phyloP scores from a whole-genome alignment of 2,113 vertebrate species.

The Ranitomeya imitator region DNA sequence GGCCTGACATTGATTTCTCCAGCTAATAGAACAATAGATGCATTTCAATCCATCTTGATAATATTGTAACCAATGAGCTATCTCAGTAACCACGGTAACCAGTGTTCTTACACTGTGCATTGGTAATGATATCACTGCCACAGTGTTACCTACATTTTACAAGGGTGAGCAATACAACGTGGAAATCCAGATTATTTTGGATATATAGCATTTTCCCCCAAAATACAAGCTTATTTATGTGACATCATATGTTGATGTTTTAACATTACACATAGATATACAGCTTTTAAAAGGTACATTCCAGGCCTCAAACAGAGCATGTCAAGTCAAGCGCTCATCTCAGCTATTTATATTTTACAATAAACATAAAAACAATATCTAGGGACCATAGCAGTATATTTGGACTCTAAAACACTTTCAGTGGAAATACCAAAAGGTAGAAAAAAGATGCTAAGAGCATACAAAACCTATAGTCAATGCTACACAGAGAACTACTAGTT shows the following conservation, averaged over 20 bases:
- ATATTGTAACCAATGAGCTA: constrained; percentile 48
- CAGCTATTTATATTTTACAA: not conserved
- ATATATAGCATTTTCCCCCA: not conserved
- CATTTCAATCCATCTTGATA: constrained; percentile 50
- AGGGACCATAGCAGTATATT: not conserved
- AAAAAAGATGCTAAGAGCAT: not conserved
- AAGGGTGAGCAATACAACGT: constrained; percentile 11
- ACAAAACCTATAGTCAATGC: not conserved
- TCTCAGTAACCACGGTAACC: constrained; percentile 52
- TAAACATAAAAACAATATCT: not conserved
- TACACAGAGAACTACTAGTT: not conserved
- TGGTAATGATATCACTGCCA: constrained; percentile 42
- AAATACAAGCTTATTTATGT: not conserved
- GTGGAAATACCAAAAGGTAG: not conserved
- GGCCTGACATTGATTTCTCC: constrained; percentile 53
- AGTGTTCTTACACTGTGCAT: constrained; percentile 29
- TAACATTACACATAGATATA: not conserved
- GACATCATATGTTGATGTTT: not conserved
- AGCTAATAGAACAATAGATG: constrained; percentile 53
- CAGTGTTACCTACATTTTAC: not conserved
- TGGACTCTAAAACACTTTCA: not conserved
- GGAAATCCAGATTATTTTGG: not conserved
- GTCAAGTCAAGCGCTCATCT: too few relatives aligned
- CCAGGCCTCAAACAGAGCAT: not conserved
- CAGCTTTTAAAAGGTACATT: not conserved